Conservation (phyloP, 1,140 invertebrate genomes). For the Penaeus vannamei region DNA sequence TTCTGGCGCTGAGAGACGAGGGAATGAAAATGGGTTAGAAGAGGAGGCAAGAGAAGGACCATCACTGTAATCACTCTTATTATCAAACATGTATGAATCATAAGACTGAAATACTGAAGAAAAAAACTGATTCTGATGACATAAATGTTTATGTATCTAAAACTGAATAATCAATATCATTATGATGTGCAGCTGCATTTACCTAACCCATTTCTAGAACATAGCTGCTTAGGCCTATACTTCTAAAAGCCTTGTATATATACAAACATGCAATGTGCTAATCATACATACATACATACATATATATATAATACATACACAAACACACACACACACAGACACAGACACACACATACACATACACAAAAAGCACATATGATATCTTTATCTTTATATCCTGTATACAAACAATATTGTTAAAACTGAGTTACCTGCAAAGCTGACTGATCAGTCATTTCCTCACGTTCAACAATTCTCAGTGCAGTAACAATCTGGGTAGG, state of each 20-base stretch:
- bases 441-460: conserved; percentile 91
- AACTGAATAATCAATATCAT: background rate
- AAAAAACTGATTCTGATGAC: no score
- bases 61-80: no score
- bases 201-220: no score
- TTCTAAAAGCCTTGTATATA: no score
- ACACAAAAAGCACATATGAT: background rate
- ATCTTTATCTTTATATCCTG: background rate
- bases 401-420: background rate
- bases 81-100: background rate
- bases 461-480: conserved; percentile 94
- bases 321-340: background rate
- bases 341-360: background rate
- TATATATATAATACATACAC: no score
- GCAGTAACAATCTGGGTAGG: conserved; percentile 97
- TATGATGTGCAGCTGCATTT: no score
- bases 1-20: conserved; percentile 77
- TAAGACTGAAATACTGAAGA: background rate
- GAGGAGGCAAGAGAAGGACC: no score
- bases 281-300: no score
- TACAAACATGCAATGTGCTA: no score
- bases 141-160: no score
- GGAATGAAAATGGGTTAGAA: no score
- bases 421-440: conserved; percentile 77
- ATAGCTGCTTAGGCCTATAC: background rate